Evolutionary conservation across 2,797 vertebrate species (phyloP).

Genomic region (Anniella stebbinsi): DNA sequence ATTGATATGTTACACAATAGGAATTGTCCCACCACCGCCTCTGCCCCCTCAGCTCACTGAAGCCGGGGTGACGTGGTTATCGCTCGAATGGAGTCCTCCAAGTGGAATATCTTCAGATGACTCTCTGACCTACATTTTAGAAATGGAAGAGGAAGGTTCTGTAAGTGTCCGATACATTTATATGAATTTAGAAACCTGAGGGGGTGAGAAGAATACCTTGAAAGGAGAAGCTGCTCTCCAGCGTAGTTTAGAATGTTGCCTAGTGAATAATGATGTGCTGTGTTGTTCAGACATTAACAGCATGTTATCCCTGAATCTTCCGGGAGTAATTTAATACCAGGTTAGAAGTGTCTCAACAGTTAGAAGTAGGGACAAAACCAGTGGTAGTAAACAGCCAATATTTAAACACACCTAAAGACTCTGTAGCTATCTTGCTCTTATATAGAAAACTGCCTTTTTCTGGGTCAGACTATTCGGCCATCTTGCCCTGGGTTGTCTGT

Average conservation of each 20-base stretch:
- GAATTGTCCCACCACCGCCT: slow-evolving; percentile 76
- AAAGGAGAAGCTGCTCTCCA: not conserved
- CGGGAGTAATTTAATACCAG: not conserved
- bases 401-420: not conserved
- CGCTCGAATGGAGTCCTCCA: slow-evolving; percentile 79
- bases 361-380: not conserved
- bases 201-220: not conserved
- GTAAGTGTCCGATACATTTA: slow-evolving; percentile 70
- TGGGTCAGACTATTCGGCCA: too few relatives aligned
- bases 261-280: not conserved
- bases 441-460: not conserved
- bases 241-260: not conserved
- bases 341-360: not conserved
- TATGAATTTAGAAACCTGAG: fast-evolving
- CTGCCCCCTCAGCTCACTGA: slow-evolving; percentile 70
- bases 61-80: slow-evolving; percentile 78
- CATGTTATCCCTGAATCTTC: not conserved
- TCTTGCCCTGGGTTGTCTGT: not conserved
- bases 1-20: slow-evolving; percentile 78
- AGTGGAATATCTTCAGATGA: slow-evolving; percentile 70
- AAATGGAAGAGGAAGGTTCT: slow-evolving; percentile 84
- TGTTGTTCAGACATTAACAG: not conserved
- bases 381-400: not conserved
- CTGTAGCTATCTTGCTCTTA: not conserved
- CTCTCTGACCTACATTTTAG: slow-evolving; percentile 79